Percentiles rank a stretch among this genome's conserved stretches.
Conservation (phyloP, 1,140 invertebrate genomes). For the Acromyrmex heyeri region DNA sequence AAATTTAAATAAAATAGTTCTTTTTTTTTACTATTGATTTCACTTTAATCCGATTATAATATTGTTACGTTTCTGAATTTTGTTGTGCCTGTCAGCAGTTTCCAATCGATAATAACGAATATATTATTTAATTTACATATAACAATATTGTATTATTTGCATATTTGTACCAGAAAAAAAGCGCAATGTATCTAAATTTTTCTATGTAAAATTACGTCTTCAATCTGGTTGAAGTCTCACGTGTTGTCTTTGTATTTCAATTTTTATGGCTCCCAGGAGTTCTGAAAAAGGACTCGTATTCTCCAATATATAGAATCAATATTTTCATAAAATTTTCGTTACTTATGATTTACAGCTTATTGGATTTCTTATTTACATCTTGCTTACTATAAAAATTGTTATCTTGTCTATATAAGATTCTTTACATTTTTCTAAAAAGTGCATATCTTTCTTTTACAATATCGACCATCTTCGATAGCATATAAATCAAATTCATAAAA, state of each 20-base stretch:
- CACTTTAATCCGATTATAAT: not conserved
- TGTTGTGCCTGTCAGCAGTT: no score
- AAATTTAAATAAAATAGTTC: not conserved
- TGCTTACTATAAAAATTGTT: not conserved
- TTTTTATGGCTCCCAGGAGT: conserved; percentile 17
- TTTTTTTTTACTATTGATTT: not conserved
- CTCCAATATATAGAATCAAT: conserved; percentile 29
- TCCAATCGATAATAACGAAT: not conserved
- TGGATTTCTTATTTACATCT: not conserved
- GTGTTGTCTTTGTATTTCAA: conserved; percentile 27
- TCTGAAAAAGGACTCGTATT: conserved; percentile 13
- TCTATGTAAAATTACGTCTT: conserved; percentile 3
- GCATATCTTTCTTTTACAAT: not conserved
- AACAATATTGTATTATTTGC: conserved; percentile 3
- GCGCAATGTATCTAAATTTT: not conserved
- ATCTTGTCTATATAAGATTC: not conserved
- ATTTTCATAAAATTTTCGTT: conserved; percentile 44
- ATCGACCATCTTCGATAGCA: not conserved
- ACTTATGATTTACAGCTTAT: conserved; percentile 11
- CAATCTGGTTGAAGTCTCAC: conserved; percentile 3
- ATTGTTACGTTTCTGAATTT: not conserved
- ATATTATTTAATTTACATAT: not conserved
- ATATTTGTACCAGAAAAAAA: not conserved
- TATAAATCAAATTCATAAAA: conserved; percentile 30
- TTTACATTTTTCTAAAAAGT: not conserved